Evolutionary conservation across 2,113 vertebrate genomes (phyloP).

Genomic region (Eulemur rufifrons): DNA sequence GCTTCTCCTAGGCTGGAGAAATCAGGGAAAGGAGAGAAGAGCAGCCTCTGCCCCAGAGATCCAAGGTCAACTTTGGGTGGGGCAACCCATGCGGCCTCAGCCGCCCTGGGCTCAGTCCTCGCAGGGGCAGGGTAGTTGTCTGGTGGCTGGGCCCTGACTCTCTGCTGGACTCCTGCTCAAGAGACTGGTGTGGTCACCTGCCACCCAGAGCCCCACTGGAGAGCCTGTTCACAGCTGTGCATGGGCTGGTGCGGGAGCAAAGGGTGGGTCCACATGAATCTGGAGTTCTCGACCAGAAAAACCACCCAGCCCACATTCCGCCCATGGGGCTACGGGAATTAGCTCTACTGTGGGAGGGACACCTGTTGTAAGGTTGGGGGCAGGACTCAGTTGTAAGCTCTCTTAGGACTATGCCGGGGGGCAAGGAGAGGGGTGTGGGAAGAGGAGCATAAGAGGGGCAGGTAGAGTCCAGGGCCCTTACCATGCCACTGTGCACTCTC

Average conservation of each 20-base stretch:
- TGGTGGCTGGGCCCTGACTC: not conserved
- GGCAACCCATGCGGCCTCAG: not conserved
- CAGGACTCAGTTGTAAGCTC: not conserved
- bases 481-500: not conserved
- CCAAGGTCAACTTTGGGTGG: not conserved
- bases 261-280: not conserved
- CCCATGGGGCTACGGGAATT: not conserved
- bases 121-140: not conserved
- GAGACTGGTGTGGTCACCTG: not conserved
- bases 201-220: not conserved
- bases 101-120: not conserved
- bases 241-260: not conserved
- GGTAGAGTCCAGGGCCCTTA: not conserved
- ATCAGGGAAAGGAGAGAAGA: no score
- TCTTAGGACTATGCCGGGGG: not conserved
- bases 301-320: not conserved
- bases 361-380: no score
- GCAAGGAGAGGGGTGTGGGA: accelerated
- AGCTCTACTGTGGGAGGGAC: not conserved
- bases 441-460: not conserved
- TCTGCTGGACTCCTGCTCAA: not conserved
- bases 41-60: not conserved
- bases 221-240: not conserved
- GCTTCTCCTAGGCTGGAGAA: not conserved
- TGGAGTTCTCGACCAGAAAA: not conserved